Base-by-base conservation (phyloP, 92 coral and sea anemone species). In the Zoanthus sansibaricus region DNA sequence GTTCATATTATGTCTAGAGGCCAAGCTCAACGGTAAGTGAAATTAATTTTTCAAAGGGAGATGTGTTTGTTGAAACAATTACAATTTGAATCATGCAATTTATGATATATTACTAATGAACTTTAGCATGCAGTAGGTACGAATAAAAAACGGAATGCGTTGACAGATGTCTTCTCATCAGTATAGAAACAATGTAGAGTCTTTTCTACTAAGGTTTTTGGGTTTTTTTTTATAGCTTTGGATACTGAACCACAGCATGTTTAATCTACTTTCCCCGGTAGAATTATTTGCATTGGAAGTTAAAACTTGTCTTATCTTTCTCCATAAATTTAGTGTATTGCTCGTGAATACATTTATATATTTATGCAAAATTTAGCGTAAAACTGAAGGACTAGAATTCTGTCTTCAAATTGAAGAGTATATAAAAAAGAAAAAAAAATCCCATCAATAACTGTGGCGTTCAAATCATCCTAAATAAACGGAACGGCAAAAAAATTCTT, bases 1-100 rank as follows among this genome's bases (percentile, higher is more conserved):
- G 74, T n/a, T 66, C 74, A 66, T 46, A 80, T 66, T 80, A 80
- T 80, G 85, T 80, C 85, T 66, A 80, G 85, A 33, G 85, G 85
- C 74, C 75, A 48, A 25, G 58, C 85, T 64, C 85, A 80, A 48
- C 85, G 85, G 85, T 80, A 64, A 80, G 85, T 80, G 12, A 11
- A 66, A 64, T 13, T 20, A 11, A 11, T 67, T 80, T 62, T 8
- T 42, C 56, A 13, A 46, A 7, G 42, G 18, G 47, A 64, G 44
- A 44, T 46, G 5, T 80, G 21, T 9, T 52, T 64, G 75, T 18
- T 46, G 74, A 30, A 80, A 80, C 45, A 66, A 80, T 80, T 67
- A 11, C 54, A 45, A 47, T 20, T 66, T 18, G 66, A 80, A 46
- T 80, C 85, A n/a, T 14, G 52, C 45, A 64, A 48, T 48, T 64